Conservation (phyloP, 1,140 invertebrate genomes). For the Sitobion miscanthi region DNA sequence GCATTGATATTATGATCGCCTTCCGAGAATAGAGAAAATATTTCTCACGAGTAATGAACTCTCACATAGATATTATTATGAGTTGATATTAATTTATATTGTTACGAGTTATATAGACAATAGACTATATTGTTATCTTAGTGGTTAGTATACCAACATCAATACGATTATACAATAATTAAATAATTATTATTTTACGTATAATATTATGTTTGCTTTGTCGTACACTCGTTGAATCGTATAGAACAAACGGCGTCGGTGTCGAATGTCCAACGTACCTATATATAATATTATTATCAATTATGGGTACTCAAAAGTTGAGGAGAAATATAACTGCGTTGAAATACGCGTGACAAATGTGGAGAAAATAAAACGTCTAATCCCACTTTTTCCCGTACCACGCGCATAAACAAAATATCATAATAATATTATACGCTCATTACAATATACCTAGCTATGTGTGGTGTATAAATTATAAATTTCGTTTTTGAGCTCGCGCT, state of each 20-base stretch:
- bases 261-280: background rate
- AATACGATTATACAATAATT: background rate
- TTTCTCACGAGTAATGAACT: no score
- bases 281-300: no score
- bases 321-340: background rate
- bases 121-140: no score
- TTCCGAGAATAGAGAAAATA: no score
- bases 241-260: background rate
- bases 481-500: background rate
- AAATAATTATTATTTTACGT: background rate
- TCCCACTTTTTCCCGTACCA: background rate
- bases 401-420: background rate
- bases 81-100: no score
- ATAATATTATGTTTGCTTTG: background rate
- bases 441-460: no score
- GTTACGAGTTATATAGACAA: no score
- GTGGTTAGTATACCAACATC: no score
- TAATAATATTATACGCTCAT: no score
- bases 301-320: background rate
- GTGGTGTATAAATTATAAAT: background rate
- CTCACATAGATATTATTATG: no score
- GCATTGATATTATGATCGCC: no score
- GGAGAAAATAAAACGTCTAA: background rate
- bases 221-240: background rate
- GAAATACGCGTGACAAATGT: background rate